phyloP scores from a whole-genome alignment of 2,113 vertebrate genomes.

The Protobothrops flavoviridis region DNA sequence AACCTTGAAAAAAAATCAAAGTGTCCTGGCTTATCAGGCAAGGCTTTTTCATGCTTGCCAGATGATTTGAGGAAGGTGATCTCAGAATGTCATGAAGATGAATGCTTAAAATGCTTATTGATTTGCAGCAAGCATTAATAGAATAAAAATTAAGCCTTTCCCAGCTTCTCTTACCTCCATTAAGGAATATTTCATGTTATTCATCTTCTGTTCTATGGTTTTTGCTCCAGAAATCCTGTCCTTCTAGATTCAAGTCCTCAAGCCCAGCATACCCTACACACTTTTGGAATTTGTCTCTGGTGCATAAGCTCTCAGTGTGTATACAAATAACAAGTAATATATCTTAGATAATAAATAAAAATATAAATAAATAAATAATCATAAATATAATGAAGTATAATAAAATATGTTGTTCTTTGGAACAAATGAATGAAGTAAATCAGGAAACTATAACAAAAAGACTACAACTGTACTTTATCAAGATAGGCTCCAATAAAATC shows the following conservation, averaged over 20 bases:
- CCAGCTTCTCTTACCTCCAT: background rate
- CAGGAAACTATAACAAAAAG: background rate
- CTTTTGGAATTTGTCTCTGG: background rate
- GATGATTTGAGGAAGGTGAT: background rate
- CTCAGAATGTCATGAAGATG: constrained; percentile 4
- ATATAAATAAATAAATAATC: background rate
- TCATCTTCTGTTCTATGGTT: background rate
- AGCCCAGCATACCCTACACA: background rate
- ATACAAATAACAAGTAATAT: background rate
- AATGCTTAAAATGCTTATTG: background rate
- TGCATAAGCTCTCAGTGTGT: background rate
- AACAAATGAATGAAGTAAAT: background rate
- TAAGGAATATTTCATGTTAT: background rate
- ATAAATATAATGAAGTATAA: background rate
- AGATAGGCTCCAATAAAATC: background rate
- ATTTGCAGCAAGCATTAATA: background rate
- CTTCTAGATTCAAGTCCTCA: background rate
- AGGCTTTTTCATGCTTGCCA: background rate
- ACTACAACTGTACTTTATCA: background rate
- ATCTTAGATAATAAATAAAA: background rate
- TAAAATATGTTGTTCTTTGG: background rate
- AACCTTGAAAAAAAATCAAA: constrained; percentile 4
- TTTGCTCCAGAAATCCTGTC: background rate
- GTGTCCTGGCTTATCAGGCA: background rate
- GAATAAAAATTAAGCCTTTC: background rate